Percentiles rank a stretch among this genome's conserved stretches.
Conservation (phyloP, 2,888 invertebrate species). For the Drosophila prostipennis region DNA sequence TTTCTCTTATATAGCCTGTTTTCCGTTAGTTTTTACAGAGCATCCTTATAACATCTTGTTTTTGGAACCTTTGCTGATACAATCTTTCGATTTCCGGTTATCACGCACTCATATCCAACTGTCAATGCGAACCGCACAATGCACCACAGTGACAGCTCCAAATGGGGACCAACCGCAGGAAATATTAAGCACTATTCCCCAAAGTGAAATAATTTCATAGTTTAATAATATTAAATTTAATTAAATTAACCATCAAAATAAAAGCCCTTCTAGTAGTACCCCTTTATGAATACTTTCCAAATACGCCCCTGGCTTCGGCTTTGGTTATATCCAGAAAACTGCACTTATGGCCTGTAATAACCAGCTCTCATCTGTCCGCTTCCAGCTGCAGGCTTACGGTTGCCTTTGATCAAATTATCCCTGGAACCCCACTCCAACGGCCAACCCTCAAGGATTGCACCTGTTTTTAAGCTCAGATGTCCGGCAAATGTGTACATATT, state of each 20-base stretch:
- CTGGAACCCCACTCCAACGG: conserved; percentile 4
- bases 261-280: too few relatives aligned
- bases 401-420: conserved; percentile 72
- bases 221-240: neutral
- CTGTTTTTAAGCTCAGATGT: conserved; percentile 66
- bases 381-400: conserved; percentile 48
- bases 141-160: conserved; percentile 20
- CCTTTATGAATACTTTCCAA: neutral
- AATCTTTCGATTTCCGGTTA: too few relatives aligned
- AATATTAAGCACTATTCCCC: conserved; percentile 3
- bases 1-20: too few relatives aligned
- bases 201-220: neutral
- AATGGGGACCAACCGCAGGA: conserved; percentile 8
- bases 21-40: too few relatives aligned
- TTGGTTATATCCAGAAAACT: conserved; percentile 29
- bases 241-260: neutral
- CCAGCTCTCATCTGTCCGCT: conserved; percentile 47
- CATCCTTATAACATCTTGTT: too few relatives aligned
- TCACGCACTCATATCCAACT: neutral
- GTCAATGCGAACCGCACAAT: conserved; percentile 6
- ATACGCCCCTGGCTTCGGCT: conserved; percentile 12
- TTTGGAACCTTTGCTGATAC: too few relatives aligned
- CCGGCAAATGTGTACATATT: conserved; percentile 67
- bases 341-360: conserved; percentile 44
- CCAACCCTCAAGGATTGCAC: conserved; percentile 38